Percentiles rank a stretch among this genome's conserved stretches.
Evolutionary conservation across 1,140 invertebrate genomes (phyloP).

Genomic region (Leptopilina boulardi): DNA sequence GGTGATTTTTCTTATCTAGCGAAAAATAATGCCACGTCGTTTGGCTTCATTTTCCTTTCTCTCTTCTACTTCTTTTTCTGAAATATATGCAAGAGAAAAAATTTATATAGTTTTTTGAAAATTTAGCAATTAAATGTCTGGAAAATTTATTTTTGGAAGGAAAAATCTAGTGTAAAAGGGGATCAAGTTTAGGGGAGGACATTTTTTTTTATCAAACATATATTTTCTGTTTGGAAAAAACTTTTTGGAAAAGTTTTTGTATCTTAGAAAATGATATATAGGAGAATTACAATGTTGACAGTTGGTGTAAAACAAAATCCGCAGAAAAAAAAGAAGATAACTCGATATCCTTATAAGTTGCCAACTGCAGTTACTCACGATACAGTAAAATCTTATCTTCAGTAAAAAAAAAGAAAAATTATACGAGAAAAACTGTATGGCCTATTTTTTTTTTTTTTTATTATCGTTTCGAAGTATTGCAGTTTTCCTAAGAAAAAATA

Average conservation of each 20-base stretch:
- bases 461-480: too few species aligned
- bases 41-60: neutral
- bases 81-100: neutral
- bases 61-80: neutral
- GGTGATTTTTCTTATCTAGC: constrained; percentile 17
- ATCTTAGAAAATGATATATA: neutral
- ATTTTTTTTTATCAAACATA: neutral
- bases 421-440: neutral
- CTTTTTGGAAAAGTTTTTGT: neutral
- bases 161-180: neutral
- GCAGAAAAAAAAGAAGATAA: neutral
- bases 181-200: neutral
- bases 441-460: too few species aligned
- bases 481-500: too few species aligned
- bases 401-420: neutral
- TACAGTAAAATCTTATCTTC: constrained; percentile 7
- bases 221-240: neutral
- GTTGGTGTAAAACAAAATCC: neutral
- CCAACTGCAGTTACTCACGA: constrained; percentile 7
- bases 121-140: neutral
- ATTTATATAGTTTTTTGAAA: neutral
- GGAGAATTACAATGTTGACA: constrained; percentile 2
- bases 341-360: neutral
- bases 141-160: too few species aligned
- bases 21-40: neutral